Base-by-base conservation (phyloP, 2,888 invertebrate genomes). In the Cheilosia scutellata region DNA sequence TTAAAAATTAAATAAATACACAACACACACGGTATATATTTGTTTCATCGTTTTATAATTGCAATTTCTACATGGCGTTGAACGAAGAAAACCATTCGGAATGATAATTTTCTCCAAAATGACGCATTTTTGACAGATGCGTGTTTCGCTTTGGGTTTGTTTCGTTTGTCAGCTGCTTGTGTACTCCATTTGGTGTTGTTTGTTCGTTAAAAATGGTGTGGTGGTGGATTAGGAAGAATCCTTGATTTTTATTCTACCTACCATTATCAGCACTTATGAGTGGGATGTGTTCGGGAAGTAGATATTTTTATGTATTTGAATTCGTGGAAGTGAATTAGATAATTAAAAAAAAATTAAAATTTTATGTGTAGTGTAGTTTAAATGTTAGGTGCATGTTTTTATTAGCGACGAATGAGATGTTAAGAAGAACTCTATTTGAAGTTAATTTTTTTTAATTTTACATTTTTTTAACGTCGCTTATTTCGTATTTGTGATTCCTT, bases 121-220 rank as follows among this genome's bases (percentile, higher is more conserved):
- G 87, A 82, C 87, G 87, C 87, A 87, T 87, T 79, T 79, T 87
- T 87, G 83, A 83, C 82, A 87, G 83, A 87, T 83, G 87, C 87
- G 60, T 75, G 44, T 70, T 71, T 71, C 29, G 37, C 25, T 68
- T 57, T 77, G 66, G 86, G 76, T 82, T 51, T 82, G 86, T 80
- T 86, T 72, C 71, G 75, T 86, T 82, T 74, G 76, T 82, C 82
- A 82, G 76, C 68, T 86, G 86, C 82, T 82, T 65, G 51, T 58
- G 49, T 42, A 72, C 66, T 75, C 55, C 44, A 13, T 27, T 51
- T 13, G 9, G 60, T 66, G 60, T 66, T 72, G 60, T 29, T 63
- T 49, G 60, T 63, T 74, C 37, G 63, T 44, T 70, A 25, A 51
- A 51, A 51, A 27, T 47, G 16, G 20, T 51, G 51, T 42, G 6